A percentile compares a stretch with the other conserved stretches of the same genome.
phyloP scores from a whole-genome alignment of 2,797 vertebrate genomes.

The Amblyopsis hoosieri region DNA sequence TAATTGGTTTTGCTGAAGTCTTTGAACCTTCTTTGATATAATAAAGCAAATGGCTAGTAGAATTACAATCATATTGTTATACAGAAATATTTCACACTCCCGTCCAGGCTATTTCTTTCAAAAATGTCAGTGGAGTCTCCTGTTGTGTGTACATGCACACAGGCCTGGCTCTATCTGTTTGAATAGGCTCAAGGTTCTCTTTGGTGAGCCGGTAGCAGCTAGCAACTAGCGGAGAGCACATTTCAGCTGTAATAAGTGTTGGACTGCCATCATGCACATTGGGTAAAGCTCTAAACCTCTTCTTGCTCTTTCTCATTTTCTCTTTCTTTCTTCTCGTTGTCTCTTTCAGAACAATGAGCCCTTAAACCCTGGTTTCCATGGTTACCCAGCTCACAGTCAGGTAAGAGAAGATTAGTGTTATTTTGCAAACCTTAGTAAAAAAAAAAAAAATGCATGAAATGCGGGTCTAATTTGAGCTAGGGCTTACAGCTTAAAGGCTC shows the following conservation, averaged over 20 bases:
- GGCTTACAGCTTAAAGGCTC: too few relatives aligned
- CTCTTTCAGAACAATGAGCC: conserved; percentile 89
- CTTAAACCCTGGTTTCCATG: conserved; percentile 92
- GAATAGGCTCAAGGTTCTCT: background rate
- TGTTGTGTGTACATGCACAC: background rate
- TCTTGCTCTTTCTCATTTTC: conserved; percentile 7
- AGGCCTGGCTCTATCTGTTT: background rate
- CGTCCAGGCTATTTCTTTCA: too few relatives aligned
- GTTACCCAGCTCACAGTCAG: conserved; percentile 89
- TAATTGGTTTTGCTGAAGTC: too few relatives aligned
- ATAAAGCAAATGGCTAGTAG: too few relatives aligned
- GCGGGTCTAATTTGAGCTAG: too few relatives aligned
- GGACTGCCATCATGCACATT: conserved; percentile 11
- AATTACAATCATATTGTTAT: too few relatives aligned
- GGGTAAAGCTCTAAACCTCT: conserved; percentile 27
- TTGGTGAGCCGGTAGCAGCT: background rate
- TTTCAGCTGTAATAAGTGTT: conserved; percentile 17
- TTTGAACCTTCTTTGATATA: too few relatives aligned
- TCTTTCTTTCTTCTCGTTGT: conserved; percentile 59
- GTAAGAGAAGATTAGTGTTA: conserved; percentile 77
- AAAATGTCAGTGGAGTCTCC: too few relatives aligned
- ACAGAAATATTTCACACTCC: too few relatives aligned
- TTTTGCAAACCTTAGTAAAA: conserved; percentile 36
- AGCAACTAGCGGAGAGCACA: background rate
- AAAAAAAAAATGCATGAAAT: too few relatives aligned